phyloP scores from a whole-genome alignment of 2,888 invertebrate species.

The Nudaria mundana region DNA sequence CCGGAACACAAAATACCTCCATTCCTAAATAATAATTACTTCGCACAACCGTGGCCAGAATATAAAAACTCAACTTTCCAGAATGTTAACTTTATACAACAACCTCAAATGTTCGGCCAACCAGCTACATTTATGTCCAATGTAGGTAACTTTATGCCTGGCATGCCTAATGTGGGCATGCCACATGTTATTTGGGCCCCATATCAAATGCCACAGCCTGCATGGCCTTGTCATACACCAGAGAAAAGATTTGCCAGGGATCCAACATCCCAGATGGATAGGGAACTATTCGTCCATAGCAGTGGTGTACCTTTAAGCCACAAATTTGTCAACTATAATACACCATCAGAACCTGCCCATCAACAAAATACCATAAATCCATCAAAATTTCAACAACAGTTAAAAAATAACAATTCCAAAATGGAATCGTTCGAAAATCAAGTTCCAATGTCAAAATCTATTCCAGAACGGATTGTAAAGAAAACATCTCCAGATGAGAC shows the following conservation, averaged over 20 bases:
- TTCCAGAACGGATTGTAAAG: slow-evolving; percentile 10
- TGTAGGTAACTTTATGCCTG: slow-evolving; percentile 12
- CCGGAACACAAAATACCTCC: not conserved
- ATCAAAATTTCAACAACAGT: slow-evolving; percentile 7
- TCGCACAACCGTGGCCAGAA: not conserved
- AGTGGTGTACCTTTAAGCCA: slow-evolving; percentile 25
- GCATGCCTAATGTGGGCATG: slow-evolving; percentile 22
- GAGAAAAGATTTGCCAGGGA: slow-evolving; percentile 8
- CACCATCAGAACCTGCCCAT: slow-evolving; percentile 6
- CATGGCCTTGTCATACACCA: slow-evolving; percentile 9
- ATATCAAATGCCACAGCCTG: slow-evolving; percentile 27
- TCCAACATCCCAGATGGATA: slow-evolving; percentile 17
- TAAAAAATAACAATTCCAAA: slow-evolving; percentile 1
- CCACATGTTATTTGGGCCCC: slow-evolving; percentile 36
- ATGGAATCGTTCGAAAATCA: not conserved
- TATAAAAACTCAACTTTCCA: not conserved
- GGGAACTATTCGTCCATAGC: slow-evolving; percentile 16
- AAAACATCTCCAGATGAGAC: not conserved
- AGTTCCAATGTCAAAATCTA: not conserved
- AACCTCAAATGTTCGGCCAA: slow-evolving; percentile 35
- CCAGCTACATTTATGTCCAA: slow-evolving; percentile 26
- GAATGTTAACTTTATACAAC: not conserved
- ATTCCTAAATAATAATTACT: not conserved
- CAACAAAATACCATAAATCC: slow-evolving; percentile 8
- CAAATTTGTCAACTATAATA: slow-evolving; percentile 25